Evolutionary conservation across 1,140 invertebrate species (phyloP), one percentile per base, ranked within the genome.

Genomic region (Diplogasteroides magnus): DNA sequence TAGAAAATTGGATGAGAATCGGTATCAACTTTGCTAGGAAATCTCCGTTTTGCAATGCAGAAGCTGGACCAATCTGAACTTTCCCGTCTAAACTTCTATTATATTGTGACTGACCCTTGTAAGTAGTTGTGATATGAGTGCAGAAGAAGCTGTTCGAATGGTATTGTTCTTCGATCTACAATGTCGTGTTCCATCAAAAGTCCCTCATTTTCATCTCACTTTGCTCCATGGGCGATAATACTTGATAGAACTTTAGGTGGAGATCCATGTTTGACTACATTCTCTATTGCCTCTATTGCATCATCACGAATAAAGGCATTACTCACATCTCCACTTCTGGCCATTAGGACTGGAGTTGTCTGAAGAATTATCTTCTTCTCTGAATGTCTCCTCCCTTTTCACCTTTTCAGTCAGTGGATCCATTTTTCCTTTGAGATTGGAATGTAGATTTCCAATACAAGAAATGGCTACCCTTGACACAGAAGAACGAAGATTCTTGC

Each of bases 91-190:
- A 19, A 48, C 6, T 48, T 6, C 37, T 48, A 11, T 19, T 48
- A 19, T 11, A 48, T 11, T 48, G 37, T 48, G 37, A 48, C 37
- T 48, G 37, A 48, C 37, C 37, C 68, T 29, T 26, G 55, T 61
- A n/a, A 64, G 31, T 13, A 72, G 31, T 6, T 61, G 37, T 26
- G 58, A 28, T 11, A 72, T 60, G 31, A 67, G 62, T 1, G 29
- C 37, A 15, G 70, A 64, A 56, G 64, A 67, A 19, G 70, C 37
- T 25, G 64, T 31, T 28, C 70, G 64, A 29, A 67, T 67, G 6
- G 70, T 72, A 26, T 72, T 72, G 55, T 72, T 72, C 28, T 72
- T 72, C 0, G 70, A 72, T 37, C 69, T 71, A n/a, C n/a, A n/a
- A n/a, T n/a, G n/a, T n/a, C n/a, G n/a, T n/a, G n/a, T n/a, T n/a